Percentiles rank a stretch among this genome's conserved stretches.
Conservation (phyloP, 2,888 invertebrate species). For the Drosophila cyrtoloma region DNA sequence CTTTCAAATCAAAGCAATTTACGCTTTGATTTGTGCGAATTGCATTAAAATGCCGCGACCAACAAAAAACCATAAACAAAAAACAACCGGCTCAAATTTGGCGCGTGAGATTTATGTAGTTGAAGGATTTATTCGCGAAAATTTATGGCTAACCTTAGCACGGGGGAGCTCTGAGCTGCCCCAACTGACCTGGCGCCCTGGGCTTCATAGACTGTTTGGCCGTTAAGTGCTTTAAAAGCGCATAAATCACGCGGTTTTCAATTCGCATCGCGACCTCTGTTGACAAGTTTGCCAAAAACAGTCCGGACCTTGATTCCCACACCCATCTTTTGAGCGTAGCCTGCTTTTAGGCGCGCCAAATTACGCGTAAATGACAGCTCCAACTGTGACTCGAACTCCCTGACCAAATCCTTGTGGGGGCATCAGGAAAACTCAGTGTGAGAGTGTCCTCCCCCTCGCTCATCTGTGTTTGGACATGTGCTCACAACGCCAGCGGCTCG, state of each 20-base stretch:
- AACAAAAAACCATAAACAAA: slow-evolving; percentile 33
- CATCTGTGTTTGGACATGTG: slow-evolving; percentile 16
- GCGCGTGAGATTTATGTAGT: slow-evolving; percentile 84
- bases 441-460: background rate
- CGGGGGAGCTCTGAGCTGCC: slow-evolving; percentile 5
- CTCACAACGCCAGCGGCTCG: slow-evolving; percentile 53
- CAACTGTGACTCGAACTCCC: slow-evolving; percentile 49
- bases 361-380: slow-evolving; percentile 78
- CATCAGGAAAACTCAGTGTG: background rate
- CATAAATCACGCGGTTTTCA: slow-evolving; percentile 80
- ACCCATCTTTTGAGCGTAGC: slow-evolving; percentile 19
- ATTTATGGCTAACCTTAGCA: slow-evolving; percentile 68
- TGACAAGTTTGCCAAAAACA: slow-evolving; percentile 72
- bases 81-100: slow-evolving; percentile 65
- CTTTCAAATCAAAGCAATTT: slow-evolving; percentile 84
- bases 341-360: slow-evolving; percentile 78
- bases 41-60: slow-evolving; percentile 31
- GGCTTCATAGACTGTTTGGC: slow-evolving; percentile 78
- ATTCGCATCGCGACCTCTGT: slow-evolving; percentile 55
- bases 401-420: slow-evolving; percentile 2
- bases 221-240: slow-evolving; percentile 83
- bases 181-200: slow-evolving; percentile 45
- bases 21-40: slow-evolving; percentile 82
- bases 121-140: slow-evolving; percentile 82
- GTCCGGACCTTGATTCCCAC: slow-evolving; percentile 1